Evolutionary conservation across 2,888 invertebrate species (phyloP).

Genomic region (Caenorhabditis sinica): DNA sequence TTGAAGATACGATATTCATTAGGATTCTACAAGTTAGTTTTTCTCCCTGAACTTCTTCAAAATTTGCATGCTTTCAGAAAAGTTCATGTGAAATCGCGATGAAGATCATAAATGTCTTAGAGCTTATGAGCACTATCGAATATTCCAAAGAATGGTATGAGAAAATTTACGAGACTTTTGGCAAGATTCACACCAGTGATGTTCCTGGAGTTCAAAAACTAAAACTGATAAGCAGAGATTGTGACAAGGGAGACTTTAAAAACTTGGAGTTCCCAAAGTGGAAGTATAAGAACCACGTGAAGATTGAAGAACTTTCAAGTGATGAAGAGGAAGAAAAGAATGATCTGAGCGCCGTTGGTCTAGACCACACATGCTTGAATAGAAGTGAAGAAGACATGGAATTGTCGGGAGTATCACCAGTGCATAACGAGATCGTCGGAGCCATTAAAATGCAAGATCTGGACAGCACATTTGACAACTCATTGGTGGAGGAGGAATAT

Average conservation of each 20-base stretch:
- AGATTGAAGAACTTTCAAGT: neutral
- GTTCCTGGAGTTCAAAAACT: neutral
- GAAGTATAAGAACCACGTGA: neutral
- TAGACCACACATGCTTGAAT: neutral
- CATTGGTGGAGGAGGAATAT: too few relatives aligned
- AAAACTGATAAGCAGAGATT: neutral
- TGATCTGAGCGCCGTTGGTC: too few relatives aligned
- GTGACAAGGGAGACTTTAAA: neutral
- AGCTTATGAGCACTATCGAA: neutral
- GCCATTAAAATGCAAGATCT: too few relatives aligned
- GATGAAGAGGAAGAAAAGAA: neutral
- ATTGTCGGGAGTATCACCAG: neutral
- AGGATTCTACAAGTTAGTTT: constrained; percentile 14
- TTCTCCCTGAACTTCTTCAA: neutral
- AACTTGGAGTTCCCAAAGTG: neutral
- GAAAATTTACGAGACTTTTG: neutral
- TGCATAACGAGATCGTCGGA: too few relatives aligned
- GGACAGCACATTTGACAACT: too few relatives aligned
- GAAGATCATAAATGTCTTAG: neutral
- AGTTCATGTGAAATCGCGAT: neutral
- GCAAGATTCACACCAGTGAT: neutral
- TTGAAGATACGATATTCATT: neutral
- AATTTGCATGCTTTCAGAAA: constrained; percentile 4
- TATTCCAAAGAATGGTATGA: neutral
- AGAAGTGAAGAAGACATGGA: neutral